Conservation (phyloP, 1,140 invertebrate species). For the Euwallacea similis region DNA sequence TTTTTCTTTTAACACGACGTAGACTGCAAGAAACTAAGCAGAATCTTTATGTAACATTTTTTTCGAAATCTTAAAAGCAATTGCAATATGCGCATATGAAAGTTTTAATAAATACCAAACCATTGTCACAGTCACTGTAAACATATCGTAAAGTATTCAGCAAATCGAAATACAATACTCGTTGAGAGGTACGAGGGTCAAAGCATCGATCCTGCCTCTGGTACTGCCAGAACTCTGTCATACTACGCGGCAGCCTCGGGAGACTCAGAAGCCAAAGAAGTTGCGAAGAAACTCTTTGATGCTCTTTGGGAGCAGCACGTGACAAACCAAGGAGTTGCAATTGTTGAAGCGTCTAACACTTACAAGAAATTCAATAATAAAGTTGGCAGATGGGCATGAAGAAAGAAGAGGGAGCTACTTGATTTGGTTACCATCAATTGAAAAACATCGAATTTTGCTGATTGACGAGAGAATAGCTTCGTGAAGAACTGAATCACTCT, state of each 20-base stretch:
- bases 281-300: conserved; percentile 31
- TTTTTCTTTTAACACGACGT: too few relatives aligned
- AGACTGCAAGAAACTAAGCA: too few relatives aligned
- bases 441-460: too few relatives aligned
- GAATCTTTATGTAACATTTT: too few relatives aligned
- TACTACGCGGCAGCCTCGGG: conserved; percentile 34
- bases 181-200: conserved; percentile 4
- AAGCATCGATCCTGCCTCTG: conserved; percentile 25
- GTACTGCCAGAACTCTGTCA: conserved; percentile 26
- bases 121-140: conserved; percentile 20
- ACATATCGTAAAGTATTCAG: background rate
- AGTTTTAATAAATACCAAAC: too few relatives aligned
- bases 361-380: conserved; percentile 33
- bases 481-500: too few relatives aligned
- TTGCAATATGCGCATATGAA: too few relatives aligned
- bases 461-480: too few relatives aligned
- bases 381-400: conserved; percentile 3
- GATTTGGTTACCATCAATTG: too few relatives aligned
- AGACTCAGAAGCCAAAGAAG: conserved; percentile 17
- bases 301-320: conserved; percentile 28
- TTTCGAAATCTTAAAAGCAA: too few relatives aligned
- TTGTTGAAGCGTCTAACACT: conserved; percentile 7
- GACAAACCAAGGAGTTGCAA: conserved; percentile 20
- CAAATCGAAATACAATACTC: background rate
- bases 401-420: background rate